A percentile compares a stretch with the other conserved stretches of the same genome.
These are phyloP conservation scores for Apolygus lucorum DNA, from an alignment of 1,140 invertebrate genomes.

Conservation along the genomic window DNA sequence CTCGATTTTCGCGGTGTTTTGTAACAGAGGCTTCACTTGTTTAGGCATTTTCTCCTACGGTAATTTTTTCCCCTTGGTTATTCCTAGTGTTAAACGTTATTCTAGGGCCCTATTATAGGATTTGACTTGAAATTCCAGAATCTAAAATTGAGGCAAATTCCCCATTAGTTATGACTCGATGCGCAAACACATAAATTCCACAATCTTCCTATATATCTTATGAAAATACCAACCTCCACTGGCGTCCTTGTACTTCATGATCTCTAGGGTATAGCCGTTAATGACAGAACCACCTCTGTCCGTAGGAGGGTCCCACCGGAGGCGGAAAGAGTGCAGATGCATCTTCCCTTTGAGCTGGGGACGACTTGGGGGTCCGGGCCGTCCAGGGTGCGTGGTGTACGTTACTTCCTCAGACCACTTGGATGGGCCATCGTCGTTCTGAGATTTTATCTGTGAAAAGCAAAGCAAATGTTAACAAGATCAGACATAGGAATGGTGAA, in stretches of 20 bases:
- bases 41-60: no score
- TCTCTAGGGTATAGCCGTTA: constrained; percentile 58
- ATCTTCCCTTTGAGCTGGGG: constrained; percentile 68
- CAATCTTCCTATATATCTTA: background rate
- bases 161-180: no score
- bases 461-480: constrained; percentile 29
- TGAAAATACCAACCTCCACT: no score
- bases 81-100: no score
- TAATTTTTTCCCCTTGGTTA: no score
- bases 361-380: constrained; percentile 61
- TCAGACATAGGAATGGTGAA: background rate
- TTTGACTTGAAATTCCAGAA: no score
- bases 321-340: constrained; percentile 62
- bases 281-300: constrained; percentile 70
- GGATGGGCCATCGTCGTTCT: constrained; percentile 70
- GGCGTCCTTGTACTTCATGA: constrained; percentile 37
- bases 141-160: no score
- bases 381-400: constrained; percentile 64
- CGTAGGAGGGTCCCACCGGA: constrained; percentile 72
- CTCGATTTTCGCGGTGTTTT: no score
- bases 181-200: background rate
- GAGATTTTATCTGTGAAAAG: constrained; percentile 57
- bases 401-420: constrained; percentile 71
- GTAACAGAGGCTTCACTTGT: no score
- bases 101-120: no score